Base-by-base conservation (phyloP, 2,888 invertebrate species). In the Lathronympha strigana region DNA sequence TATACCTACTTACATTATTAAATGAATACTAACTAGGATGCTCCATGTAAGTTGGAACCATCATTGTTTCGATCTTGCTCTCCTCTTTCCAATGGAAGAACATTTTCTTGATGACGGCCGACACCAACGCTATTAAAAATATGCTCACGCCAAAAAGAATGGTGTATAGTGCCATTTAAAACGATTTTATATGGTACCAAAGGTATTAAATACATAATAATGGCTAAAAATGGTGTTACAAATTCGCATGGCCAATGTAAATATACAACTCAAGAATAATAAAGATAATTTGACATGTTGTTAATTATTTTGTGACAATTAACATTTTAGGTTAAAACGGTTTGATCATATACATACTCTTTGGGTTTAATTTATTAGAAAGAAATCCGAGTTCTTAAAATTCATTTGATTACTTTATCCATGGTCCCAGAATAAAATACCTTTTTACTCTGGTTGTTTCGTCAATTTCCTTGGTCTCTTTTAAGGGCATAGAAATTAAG, bases 71-170 rank as follows among this genome's bases (percentile, higher is more conserved):
- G 57, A 84, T 90, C 71, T 85, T 86, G 69, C 88, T 83, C 45
- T 91, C 90, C 67, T 85, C 82, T 74, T 88, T 82, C 91, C 89
- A 91, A 69, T 83, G 86, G 68, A 89, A 90, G 72, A 88, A 90
- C 83, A 90, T 87, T 71, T 85, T 90, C 72, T 87, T 88, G 76
- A 92, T 91, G 28, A 91, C 77, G 4, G 90, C 84, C 63, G 90
- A 78, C 0, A 91, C 89, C 70, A 91, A 69, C 4, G 87, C 88
- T 76, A 92, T 91, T 81, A 91, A 76, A 73, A 91, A 91, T 77
- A 92, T 82, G 71, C 91, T 89, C 74, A 92, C 71, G 40, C 90
- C 89, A 67, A 91, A 88, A 62, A 92, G 75, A 76, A 92, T 90
- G 28, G 89, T 89, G 71, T 90, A 92, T 19, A 92, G 71, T 21